Base-by-base conservation (phyloP, 1,140 invertebrate species). In the Saccostrea glomerata region DNA sequence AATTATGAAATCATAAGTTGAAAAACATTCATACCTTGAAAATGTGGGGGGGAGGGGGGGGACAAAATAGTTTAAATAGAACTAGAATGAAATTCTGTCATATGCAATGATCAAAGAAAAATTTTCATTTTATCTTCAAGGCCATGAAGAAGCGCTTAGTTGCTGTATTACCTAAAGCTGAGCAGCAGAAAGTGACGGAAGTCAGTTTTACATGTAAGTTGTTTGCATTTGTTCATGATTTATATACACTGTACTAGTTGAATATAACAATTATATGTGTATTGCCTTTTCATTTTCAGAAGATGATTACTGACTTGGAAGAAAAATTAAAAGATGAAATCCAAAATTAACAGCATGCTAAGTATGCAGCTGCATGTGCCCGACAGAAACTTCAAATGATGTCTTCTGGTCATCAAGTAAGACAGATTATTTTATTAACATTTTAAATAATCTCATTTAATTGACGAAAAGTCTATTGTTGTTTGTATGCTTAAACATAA, bases 121-220 rank as follows among this genome's bases (percentile, higher is more conserved):
- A n/a, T 7, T n/a, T n/a, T 70, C 4, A n/a, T 23, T 23, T 11
- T 23, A 25, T 70, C 15, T 58, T 58, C 4, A 58, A 70, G 66
- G n/a, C 23, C 9, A n/a, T 70, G 23, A 70, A 70, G 66, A 70
- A 70, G 66, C 17, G 23, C 12, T n/a, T 70, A 70, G 5, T 70
- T 70, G 20, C 66, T 70, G 66, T 70, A 25, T n/a, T 70, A 25
- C 25, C 66, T 23, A 70, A 70, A 70, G 66, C 66, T 70, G 66
- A 70, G 6, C 20, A 70, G n/a, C 66, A 70, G n/a, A 70, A 70
- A 70, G 66, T 70, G 20, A 70, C 23, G 20, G 66, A 12, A n/a
- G 66, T n/a, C 11, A 70, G 23, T 23, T n/a, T 70, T 70, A 25
- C 20, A 70, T 0, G 66, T 70, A 70, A 70, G 66, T 23, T n/a